Percentiles rank a stretch among this genome's conserved stretches.
Conservation (phyloP, 1,140 invertebrate genomes). For the Nebria ingens region DNA sequence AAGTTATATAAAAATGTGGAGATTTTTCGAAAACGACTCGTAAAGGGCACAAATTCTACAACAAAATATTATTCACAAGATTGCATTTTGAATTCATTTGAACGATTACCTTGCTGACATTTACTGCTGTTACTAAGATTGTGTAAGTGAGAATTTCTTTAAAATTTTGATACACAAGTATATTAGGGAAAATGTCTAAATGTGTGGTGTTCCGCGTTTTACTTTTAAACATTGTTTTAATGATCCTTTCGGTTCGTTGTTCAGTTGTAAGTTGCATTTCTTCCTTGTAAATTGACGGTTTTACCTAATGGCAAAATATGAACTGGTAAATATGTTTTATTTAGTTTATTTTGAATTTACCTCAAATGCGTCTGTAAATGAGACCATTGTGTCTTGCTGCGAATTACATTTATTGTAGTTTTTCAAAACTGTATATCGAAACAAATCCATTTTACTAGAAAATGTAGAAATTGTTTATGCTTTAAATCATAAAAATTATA, state of each 20-base stretch:
- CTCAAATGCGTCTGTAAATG: no score
- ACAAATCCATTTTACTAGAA: no score
- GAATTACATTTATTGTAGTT: no score
- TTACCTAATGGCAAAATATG: slow-evolving; percentile 16
- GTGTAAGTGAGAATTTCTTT: slow-evolving; percentile 25
- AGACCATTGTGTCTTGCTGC: no score
- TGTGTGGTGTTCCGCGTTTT: slow-evolving; percentile 23
- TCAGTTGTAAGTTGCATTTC: slow-evolving; percentile 23
- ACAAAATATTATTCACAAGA: neutral
- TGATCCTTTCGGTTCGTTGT: slow-evolving; percentile 22
- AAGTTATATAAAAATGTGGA: slow-evolving; percentile 28
- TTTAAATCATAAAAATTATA: no score
- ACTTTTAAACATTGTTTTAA: slow-evolving; percentile 17
- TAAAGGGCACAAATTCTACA: slow-evolving; percentile 21
- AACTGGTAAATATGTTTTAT: neutral
- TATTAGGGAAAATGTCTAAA: slow-evolving; percentile 24
- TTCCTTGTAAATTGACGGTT: slow-evolving; percentile 20
- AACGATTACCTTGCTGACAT: slow-evolving; percentile 30
- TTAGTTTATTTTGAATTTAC: neutral
- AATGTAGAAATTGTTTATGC: no score
- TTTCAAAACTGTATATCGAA: no score
- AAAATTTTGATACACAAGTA: slow-evolving; percentile 38
- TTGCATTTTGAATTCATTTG: slow-evolving; percentile 11
- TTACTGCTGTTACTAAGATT: slow-evolving; percentile 30
- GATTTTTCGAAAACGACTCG: slow-evolving; percentile 21